Evolutionary conservation across 2,113 vertebrate species (phyloP), one percentile per base, ranked within the genome.

Genomic region (Oostethus manadensis): DNA sequence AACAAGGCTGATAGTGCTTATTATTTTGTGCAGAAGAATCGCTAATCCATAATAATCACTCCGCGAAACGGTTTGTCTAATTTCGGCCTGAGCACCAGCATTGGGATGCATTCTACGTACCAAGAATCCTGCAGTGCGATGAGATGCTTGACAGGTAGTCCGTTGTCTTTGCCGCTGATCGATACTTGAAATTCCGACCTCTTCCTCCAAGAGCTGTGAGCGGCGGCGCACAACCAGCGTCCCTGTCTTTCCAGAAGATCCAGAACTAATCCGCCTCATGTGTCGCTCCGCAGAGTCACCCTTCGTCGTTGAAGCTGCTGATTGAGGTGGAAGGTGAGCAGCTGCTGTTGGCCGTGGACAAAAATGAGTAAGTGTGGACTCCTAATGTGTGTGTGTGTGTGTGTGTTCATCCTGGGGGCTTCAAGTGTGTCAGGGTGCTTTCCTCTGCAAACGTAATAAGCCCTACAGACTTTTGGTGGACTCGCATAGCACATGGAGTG

Each of bases 401-500:
- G 29, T 33, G 29, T 33, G 7, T 33, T 33, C 29, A 33, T 33
- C 29, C 29, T 33, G 57, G 8, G 17, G 9, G 38, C 38, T 40
- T 40, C 13, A 40, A 40, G 38, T 40, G 38, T 42, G 38, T 42
- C 38, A 42, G 38, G 38, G 3, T 14, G 38, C 38, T 14, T 42
- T 14, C 5, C 38, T 13, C 13, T 42, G 38, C 11, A 14, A 42
- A 42, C 38, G 14, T 42, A 42, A 42, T 40, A 11, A 40, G 11
- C 13, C 13, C 11, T 42, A 4, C 57, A 48, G 59, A 57, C 14
- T 2, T 26, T 35, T 15, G 40, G n/a, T 53, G 17, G 46, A 66
- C 60, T 62, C 58, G 58, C 58, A 40, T 44, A 45, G 56, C 8
- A 0, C 68, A 46, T n/a, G 60, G 56, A 70, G 76, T 64, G 71